Percentiles rank a stretch among this genome's conserved stretches.
Evolutionary conservation across 1,140 invertebrate genomes (phyloP).

Genomic region (Riptortus pedestris): DNA sequence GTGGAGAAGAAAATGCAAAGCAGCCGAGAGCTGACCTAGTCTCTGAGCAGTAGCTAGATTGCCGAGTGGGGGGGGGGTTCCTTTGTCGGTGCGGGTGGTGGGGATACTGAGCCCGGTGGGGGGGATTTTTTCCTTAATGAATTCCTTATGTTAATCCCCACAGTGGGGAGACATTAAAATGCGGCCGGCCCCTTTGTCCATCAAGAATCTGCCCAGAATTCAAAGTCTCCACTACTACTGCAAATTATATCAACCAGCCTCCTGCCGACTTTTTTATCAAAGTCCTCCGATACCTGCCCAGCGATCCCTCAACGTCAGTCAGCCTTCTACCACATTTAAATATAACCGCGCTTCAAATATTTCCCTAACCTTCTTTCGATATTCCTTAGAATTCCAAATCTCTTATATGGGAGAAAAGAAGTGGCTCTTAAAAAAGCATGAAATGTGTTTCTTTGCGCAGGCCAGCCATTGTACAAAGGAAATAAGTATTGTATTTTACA

Average conservation of each 20-base stretch:
- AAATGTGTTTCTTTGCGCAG: too few relatives aligned
- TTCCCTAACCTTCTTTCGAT: too few relatives aligned
- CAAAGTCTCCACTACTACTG: constrained; percentile 13
- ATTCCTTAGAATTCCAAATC: too few relatives aligned
- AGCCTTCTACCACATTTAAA: neutral
- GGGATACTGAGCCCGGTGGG: neutral
- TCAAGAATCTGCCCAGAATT: constrained; percentile 25
- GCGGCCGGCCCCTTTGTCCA: constrained; percentile 1
- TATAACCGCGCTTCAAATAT: constrained; percentile 4
- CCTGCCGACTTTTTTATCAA: constrained; percentile 11
- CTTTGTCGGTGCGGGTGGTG: neutral
- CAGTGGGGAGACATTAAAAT: neutral
- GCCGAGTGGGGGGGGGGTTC: too few relatives aligned
- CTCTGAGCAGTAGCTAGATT: too few relatives aligned
- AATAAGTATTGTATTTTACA: too few relatives aligned
- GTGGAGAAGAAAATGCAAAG: too few relatives aligned
- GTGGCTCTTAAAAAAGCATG: too few relatives aligned
- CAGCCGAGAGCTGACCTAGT: too few relatives aligned
- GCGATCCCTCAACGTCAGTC: constrained; percentile 8
- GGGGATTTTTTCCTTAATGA: constrained; percentile 21
- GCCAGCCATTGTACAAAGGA: too few relatives aligned
- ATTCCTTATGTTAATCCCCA: constrained; percentile 21
- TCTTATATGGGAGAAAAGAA: too few relatives aligned
- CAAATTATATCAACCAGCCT: constrained; percentile 10
- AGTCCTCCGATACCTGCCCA: neutral